Conservation (phyloP, 2,888 invertebrate genomes). For the Harpalus rufipes region DNA sequence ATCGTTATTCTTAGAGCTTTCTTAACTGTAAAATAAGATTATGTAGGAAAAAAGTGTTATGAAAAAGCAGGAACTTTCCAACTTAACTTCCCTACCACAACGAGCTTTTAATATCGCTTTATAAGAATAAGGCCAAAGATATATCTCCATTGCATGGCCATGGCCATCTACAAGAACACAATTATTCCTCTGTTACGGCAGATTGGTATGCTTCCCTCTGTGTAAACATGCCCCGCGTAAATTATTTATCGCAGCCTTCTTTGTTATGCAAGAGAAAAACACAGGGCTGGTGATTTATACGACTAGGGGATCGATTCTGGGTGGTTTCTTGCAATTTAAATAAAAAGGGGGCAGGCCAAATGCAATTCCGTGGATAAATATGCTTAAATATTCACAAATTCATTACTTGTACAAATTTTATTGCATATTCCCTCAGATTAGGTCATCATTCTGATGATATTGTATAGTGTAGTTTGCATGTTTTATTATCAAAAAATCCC, state of each 20-base stretch:
- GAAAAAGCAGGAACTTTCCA: not conserved
- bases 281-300: constrained; percentile 29
- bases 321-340: not conserved
- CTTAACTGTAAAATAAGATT: constrained; percentile 3
- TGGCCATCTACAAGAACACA: not conserved
- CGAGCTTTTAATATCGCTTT: not conserved
- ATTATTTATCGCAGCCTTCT: constrained; percentile 42
- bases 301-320: not conserved
- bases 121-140: not conserved
- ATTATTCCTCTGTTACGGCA: constrained; percentile 39
- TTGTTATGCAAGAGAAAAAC: constrained; percentile 47
- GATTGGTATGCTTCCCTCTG: constrained; percentile 31
- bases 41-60: not conserved
- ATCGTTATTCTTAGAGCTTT: not conserved
- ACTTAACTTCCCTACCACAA: not conserved
- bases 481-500: not conserved
- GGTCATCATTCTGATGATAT: not conserved
- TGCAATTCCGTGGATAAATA: constrained; percentile 10
- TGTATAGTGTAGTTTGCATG: too few relatives aligned
- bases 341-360: not conserved
- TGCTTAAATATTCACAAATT: not conserved
- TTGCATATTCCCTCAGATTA: not conserved
- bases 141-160: not conserved
- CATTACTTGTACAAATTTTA: constrained; percentile 3
- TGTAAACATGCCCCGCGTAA: constrained; percentile 39